Evolutionary conservation across 2,797 vertebrate genomes (phyloP).

Genomic region (Limnodromus scolopaceus): DNA sequence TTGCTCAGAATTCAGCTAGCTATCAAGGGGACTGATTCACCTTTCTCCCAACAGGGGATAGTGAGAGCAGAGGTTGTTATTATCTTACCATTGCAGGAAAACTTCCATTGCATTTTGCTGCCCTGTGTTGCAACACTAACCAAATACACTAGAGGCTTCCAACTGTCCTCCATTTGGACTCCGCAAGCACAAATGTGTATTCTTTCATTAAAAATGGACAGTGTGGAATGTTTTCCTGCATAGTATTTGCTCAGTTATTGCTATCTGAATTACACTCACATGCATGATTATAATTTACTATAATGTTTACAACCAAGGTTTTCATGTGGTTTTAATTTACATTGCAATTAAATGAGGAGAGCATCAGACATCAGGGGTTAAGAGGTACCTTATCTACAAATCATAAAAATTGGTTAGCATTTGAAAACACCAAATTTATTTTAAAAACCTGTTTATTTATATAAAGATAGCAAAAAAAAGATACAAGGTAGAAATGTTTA

Average conservation of each 20-base stretch:
- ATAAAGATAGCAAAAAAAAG: not conserved
- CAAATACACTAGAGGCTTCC: constrained; percentile 10
- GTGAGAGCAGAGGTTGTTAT: constrained; percentile 47
- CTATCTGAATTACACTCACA: constrained; percentile 65
- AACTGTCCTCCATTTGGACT: constrained; percentile 38
- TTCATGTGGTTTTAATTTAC: constrained; percentile 71
- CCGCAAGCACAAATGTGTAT: constrained; percentile 16
- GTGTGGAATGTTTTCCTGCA: constrained; percentile 42
- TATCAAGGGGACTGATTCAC: constrained; percentile 35
- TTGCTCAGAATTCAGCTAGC: constrained; percentile 23
- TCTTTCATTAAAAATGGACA: constrained; percentile 47
- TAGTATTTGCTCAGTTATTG: constrained; percentile 48
- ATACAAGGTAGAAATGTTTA: not conserved
- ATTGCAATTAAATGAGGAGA: constrained; percentile 59
- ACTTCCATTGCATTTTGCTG: constrained; percentile 41
- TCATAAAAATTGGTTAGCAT: constrained; percentile 57
- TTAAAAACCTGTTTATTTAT: constrained; percentile 46
- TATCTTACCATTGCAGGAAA: constrained; percentile 36
- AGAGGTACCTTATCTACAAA: constrained; percentile 63
- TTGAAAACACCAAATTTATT: constrained; percentile 62
- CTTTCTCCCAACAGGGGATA: constrained; percentile 38
- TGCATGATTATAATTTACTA: constrained; percentile 70
- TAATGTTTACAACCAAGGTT: constrained; percentile 68
- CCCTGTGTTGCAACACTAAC: not conserved
- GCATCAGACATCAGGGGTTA: constrained; percentile 31